phyloP scores from a whole-genome alignment of 2,113 vertebrate genomes.

The Grammomys surdaster region DNA sequence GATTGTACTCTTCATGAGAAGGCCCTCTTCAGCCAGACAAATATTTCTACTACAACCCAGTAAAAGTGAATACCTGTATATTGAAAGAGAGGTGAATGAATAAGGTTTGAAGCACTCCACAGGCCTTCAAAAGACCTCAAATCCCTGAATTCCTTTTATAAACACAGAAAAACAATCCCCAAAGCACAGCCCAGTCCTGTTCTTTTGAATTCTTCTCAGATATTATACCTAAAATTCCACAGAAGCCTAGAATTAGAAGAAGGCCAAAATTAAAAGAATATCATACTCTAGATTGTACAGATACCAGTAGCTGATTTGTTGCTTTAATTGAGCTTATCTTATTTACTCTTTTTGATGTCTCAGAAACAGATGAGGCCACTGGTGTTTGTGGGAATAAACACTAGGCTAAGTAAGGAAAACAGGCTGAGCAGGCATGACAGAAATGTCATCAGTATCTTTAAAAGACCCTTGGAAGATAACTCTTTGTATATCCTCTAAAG shows the following conservation, averaged over 20 bases:
- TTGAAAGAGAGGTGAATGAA: not conserved
- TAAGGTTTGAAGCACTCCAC: not conserved
- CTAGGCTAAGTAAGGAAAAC: not conserved
- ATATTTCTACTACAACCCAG: not conserved
- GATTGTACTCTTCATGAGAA: not conserved
- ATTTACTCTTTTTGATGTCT: not conserved
- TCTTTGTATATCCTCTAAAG: not conserved
- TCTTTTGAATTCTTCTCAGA: not conserved
- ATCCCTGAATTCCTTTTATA: not conserved
- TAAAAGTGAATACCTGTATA: not conserved
- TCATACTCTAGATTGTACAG: not conserved
- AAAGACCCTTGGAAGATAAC: not conserved
- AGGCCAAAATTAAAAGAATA: not conserved
- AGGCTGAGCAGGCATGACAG: not conserved
- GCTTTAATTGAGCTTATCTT: not conserved
- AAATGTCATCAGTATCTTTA: conserved; percentile 36
- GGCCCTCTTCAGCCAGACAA: not conserved
- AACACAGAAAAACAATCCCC: not conserved
- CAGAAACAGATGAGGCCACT: not conserved
- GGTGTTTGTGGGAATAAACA: not conserved
- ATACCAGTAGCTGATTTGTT: not conserved
- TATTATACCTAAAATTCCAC: not conserved
- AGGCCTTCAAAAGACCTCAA: not conserved
- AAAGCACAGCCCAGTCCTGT: not conserved
- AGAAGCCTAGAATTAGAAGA: not conserved